Percentiles rank a stretch among this genome's conserved stretches.
Evolutionary conservation across 2,888 invertebrate genomes (phyloP).

Genomic region (Cyrtodaria siliqua): DNA sequence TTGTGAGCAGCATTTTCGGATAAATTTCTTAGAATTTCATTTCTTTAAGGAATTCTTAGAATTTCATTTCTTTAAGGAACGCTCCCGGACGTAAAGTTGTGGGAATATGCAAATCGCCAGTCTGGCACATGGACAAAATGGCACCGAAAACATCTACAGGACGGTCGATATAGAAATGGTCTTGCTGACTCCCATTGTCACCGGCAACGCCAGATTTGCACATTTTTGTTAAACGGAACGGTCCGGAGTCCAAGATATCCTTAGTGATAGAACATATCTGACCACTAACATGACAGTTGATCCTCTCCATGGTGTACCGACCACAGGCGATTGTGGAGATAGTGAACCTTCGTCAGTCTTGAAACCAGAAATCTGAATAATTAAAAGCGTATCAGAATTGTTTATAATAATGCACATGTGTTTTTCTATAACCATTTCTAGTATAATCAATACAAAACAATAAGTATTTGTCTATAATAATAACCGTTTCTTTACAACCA

Average conservation of each 20-base stretch:
- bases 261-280: conserved; percentile 1
- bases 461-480: no score
- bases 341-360: no score
- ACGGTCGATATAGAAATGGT: conserved; percentile 17
- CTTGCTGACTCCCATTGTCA: conserved; percentile 2
- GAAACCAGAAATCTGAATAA: no score
- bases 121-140: conserved; percentile 48
- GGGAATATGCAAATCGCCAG: conserved; percentile 61
- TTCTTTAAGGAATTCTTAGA: conserved; percentile 48
- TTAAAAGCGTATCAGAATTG: no score
- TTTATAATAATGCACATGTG: no score
- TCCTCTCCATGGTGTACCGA: conserved; percentile 1
- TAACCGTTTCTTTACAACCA: no score
- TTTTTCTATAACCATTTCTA: no score
- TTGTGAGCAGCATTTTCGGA: no score
- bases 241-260: conserved; percentile 14
- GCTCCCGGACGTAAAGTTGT: conserved; percentile 54
- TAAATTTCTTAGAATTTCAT: no score
- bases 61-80: conserved; percentile 57
- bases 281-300: conserved; percentile 22
- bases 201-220: no score
- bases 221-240: conserved; percentile 7
- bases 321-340: no score
- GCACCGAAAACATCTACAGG: conserved; percentile 47
- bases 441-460: no score